phyloP scores from a whole-genome alignment of 2,888 invertebrate species.

The Cheilosia vulpina region DNA sequence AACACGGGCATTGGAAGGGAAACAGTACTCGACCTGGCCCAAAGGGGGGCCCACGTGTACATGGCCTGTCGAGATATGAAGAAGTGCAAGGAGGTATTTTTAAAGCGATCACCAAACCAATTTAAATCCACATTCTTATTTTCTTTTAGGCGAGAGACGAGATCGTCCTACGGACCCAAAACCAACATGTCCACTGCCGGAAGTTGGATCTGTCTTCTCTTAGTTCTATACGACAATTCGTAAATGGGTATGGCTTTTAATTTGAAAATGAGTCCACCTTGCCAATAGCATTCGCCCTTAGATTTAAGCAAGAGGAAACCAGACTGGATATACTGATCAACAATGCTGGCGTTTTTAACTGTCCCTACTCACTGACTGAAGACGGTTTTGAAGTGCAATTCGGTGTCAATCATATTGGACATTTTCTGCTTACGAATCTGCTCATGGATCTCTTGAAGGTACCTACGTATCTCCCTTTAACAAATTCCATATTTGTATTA shows the following conservation, averaged over 20 bases:
- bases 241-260: slow-evolving; percentile 83
- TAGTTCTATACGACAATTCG: slow-evolving; percentile 86
- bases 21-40: slow-evolving; percentile 89
- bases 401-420: slow-evolving; percentile 88
- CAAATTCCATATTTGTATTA: neutral
- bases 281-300: slow-evolving; percentile 57
- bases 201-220: slow-evolving; percentile 85
- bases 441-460: slow-evolving; percentile 85
- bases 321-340: slow-evolving; percentile 88
- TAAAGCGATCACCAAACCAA: neutral
- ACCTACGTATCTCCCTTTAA: neutral
- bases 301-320: slow-evolving; percentile 83
- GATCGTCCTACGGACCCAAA: slow-evolving; percentile 89
- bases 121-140: neutral
- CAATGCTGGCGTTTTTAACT: slow-evolving; percentile 89
- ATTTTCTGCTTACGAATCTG: slow-evolving; percentile 86
- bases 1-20: slow-evolving; percentile 93
- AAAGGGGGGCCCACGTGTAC: slow-evolving; percentile 90
- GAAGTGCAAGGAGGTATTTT: slow-evolving; percentile 87
- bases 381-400: slow-evolving; percentile 89
- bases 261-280: neutral
- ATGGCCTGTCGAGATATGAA: slow-evolving; percentile 93
- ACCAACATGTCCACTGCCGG: slow-evolving; percentile 88
- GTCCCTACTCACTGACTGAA: slow-evolving; percentile 85
- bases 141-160: slow-evolving; percentile 85